A percentile compares a stretch with the other conserved stretches of the same genome.
Evolutionary conservation across 2,797 vertebrate species (phyloP).

Genomic region (Echeneis naucrates): DNA sequence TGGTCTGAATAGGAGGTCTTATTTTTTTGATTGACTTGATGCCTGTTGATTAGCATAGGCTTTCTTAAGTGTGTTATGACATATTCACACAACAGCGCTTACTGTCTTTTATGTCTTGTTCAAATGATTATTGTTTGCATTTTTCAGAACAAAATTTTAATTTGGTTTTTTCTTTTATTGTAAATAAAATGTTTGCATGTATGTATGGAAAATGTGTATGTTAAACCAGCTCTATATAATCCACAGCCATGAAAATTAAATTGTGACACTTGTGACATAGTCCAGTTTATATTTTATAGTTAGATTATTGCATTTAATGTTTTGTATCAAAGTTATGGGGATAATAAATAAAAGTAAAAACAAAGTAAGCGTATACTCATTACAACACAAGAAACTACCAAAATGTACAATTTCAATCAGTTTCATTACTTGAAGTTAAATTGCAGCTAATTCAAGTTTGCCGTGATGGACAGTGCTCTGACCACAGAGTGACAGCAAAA

Average conservation of each 20-base stretch:
- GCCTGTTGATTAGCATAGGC: not conserved
- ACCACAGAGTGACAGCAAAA: slow-evolving; percentile 49
- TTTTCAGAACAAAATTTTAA: not conserved
- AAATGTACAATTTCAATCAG: not conserved
- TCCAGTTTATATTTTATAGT: not conserved
- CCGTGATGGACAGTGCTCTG: slow-evolving; percentile 51
- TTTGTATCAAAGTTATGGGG: slow-evolving; percentile 28
- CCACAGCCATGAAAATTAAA: slow-evolving; percentile 17
- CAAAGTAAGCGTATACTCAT: slow-evolving; percentile 15
- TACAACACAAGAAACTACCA: not conserved
- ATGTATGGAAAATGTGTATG: slow-evolving; percentile 21
- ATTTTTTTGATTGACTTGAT: slow-evolving; percentile 18
- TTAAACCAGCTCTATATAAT: slow-evolving; percentile 13
- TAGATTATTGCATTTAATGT: slow-evolving; percentile 13
- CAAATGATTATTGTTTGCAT: slow-evolving; percentile 16
- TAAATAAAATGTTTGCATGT: slow-evolving; percentile 13
- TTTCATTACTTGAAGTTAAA: slow-evolving; percentile 21
- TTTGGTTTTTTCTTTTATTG: slow-evolving; percentile 28
- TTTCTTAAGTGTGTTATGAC: slow-evolving; percentile 12
- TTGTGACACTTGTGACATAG: slow-evolving; percentile 23
- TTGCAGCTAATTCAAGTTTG: not conserved
- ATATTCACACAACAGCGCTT: slow-evolving; percentile 32
- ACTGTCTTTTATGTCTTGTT: slow-evolving; percentile 19
- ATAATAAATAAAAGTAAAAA: slow-evolving; percentile 39
- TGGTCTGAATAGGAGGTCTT: slow-evolving; percentile 23